Evolutionary conservation across 2,113 vertebrate genomes (phyloP), one percentile per base, ranked within the genome.

Genomic region (Petrocephalus microphthalmus): DNA sequence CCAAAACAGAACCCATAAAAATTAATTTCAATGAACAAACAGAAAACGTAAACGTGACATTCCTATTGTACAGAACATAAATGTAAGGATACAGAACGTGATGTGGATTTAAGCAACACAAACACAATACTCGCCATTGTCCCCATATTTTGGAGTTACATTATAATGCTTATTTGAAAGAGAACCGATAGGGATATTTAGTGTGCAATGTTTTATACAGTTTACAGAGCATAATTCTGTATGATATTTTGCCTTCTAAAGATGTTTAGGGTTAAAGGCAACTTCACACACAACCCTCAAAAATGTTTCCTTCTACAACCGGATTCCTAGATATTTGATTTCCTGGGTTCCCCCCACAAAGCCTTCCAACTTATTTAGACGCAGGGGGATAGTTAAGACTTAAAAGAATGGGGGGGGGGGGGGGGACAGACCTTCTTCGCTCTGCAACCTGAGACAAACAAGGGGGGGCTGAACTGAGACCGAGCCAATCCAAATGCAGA

Each of bases 21-120:
- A 89, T 78, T 88, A 88, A 89, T 78, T 88, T 67, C 85, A 88
- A 88, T 91, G 89, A 92, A 92, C 92, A 93, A 92, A 92, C 60
- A 67, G 85, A 88, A 89, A 60, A 67, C 84, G 67, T 81, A 87
- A 51, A 78, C 71, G 29, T 42, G 71, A 33, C 25, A 87, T 83
- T 45, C 25, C 87, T 71, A 91, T 88, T 81, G 90, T 87, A 92
- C 83, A 84, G 71, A 87, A 71, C 86, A 92, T 49, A 33, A 57
- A 88, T 89, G 88, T 88, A 87, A 84, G 86, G 89, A 90, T 71
- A 85, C 74, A 52, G 51, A 89, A 92, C 92, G 91, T 91, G 92
- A 92, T 67, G 90, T 88, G 91, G 89, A 89, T 83, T 90, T 91
- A 90, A 52, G 89, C 88, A 87, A 89, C 86, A 19, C n/a, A 85